These are phyloP conservation scores for Amphibalanus amphitrite DNA, from an alignment of 1,140 invertebrate species.

Conservation along the genomic window DNA sequence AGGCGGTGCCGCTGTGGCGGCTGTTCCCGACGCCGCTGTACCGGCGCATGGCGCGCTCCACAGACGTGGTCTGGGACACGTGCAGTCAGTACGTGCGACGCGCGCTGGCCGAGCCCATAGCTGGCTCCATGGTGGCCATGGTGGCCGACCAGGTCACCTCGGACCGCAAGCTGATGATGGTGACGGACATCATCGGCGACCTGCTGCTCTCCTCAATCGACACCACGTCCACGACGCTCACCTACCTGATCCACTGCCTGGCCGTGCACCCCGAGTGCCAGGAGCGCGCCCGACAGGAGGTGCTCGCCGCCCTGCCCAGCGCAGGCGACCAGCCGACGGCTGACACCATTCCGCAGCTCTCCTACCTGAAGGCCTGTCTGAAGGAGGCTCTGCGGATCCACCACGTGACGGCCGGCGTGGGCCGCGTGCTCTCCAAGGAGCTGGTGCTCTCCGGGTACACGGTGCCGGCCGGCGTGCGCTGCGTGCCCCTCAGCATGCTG, in stretches of 20 bases:
- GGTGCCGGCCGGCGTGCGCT: slow-evolving; percentile 38
- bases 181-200: background rate
- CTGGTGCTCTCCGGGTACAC: slow-evolving; percentile 58
- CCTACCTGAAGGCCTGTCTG: slow-evolving; percentile 55
- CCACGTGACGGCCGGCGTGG: slow-evolving; percentile 61
- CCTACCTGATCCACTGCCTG: background rate
- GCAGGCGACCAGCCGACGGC: background rate
- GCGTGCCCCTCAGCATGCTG: background rate
- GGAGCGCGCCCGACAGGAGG: background rate
- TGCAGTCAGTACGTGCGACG: background rate
- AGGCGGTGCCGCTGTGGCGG: background rate
- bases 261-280: background rate
- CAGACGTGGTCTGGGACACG: background rate
- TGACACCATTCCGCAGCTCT: slow-evolving; percentile 33
- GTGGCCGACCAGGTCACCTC: background rate
- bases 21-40: background rate
- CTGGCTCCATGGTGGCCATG: background rate
- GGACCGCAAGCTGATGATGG: background rate
- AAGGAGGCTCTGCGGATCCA: slow-evolving; percentile 71
- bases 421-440: slow-evolving; percentile 55
- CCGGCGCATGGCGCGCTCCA: background rate
- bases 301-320: background rate
- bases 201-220: slow-evolving; percentile 4
- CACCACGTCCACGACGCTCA: background rate
- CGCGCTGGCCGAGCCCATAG: background rate